phyloP scores from a whole-genome alignment of 2,113 vertebrate genomes.

The Megaleporinus macrocephalus region DNA sequence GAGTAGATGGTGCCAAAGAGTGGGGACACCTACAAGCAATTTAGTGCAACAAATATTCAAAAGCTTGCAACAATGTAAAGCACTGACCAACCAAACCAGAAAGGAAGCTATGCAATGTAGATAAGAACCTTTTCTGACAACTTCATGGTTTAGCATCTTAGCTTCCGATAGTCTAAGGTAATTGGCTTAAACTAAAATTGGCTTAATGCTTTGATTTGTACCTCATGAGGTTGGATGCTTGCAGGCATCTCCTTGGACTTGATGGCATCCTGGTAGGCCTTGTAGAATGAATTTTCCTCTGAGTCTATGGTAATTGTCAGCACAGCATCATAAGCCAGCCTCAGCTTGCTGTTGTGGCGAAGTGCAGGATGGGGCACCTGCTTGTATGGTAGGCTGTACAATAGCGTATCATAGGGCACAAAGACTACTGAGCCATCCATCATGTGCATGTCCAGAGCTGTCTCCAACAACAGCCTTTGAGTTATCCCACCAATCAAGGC shows the following conservation, averaged over 20 bases:
- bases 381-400: conserved; percentile 79
- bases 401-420: conserved; percentile 79
- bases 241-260: conserved; percentile 67
- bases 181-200: not conserved
- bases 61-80: no score
- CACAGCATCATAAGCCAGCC: conserved; percentile 79
- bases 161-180: not conserved
- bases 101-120: no score
- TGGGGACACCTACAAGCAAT: conserved; percentile 75
- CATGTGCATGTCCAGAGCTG: conserved; percentile 76
- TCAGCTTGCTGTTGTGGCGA: conserved; percentile 73
- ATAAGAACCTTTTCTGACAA: no score
- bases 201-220: conserved; percentile 36
- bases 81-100: no score
- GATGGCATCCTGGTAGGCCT: conserved; percentile 73
- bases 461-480: conserved; percentile 76
- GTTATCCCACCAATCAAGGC: conserved; percentile 72
- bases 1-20: conserved; percentile 85
- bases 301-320: conserved; percentile 80
- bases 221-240: conserved; percentile 69
- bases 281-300: conserved; percentile 67
- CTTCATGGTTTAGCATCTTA: no score
- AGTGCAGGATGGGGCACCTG: conserved; percentile 69
- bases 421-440: conserved; percentile 76
- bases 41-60: not conserved